Conservation (phyloP, 1,140 invertebrate genomes). For the Musca domestica region DNA sequence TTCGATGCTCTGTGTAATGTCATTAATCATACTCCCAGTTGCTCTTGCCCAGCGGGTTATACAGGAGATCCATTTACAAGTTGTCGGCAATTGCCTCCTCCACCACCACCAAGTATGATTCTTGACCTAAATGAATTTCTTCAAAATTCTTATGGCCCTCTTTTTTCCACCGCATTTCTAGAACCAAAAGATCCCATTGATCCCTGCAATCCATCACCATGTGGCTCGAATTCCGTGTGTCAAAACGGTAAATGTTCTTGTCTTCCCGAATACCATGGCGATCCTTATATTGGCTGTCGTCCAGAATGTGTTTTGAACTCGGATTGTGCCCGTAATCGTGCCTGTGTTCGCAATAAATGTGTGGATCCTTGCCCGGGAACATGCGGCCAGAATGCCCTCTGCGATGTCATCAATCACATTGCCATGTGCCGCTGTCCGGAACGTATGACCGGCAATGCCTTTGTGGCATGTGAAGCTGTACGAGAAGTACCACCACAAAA, state of each 20-base stretch:
- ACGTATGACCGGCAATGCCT: slow-evolving; percentile 75
- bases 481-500: slow-evolving; percentile 50
- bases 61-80: slow-evolving; percentile 69
- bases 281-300: slow-evolving; percentile 72
- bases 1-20: slow-evolving; percentile 65
- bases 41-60: slow-evolving; percentile 65
- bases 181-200: slow-evolving; percentile 45
- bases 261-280: slow-evolving; percentile 69
- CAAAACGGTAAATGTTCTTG: slow-evolving; percentile 75
- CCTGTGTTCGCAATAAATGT: slow-evolving; percentile 81
- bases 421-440: slow-evolving; percentile 74
- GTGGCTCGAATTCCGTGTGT: slow-evolving; percentile 73
- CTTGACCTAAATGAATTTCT: neutral
- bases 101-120: slow-evolving; percentile 35
- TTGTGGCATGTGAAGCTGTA: slow-evolving; percentile 44
- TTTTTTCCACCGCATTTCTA: slow-evolving; percentile 55
- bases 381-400: slow-evolving; percentile 75
- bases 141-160: neutral
- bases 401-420: slow-evolving; percentile 73
- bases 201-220: slow-evolving; percentile 68
- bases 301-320: slow-evolving; percentile 74
- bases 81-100: slow-evolving; percentile 57
- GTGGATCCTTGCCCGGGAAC: slow-evolving; percentile 73
- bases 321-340: slow-evolving; percentile 70
- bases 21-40: slow-evolving; percentile 67